Evolutionary conservation across 2,113 vertebrate genomes (phyloP).

Genomic region (Rallus limicola): DNA sequence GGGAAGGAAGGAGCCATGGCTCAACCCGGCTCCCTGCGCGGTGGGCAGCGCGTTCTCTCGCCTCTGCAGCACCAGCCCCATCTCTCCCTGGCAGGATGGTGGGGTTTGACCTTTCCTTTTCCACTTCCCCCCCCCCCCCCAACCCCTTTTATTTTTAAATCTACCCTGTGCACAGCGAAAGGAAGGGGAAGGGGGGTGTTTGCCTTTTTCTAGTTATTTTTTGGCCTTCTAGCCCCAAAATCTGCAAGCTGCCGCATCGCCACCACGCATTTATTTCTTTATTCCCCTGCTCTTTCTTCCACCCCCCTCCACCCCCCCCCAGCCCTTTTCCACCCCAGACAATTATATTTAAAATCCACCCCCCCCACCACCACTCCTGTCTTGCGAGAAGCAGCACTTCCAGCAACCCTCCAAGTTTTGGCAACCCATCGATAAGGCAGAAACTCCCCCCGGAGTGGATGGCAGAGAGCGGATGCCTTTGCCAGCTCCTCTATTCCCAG

Average conservation of each 20-base stretch:
- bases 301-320: no score
- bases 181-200: not conserved
- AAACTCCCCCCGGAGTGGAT: not conserved
- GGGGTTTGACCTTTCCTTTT: not conserved
- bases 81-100: not conserved
- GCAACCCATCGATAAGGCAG: not conserved
- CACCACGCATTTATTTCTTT: not conserved
- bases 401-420: not conserved
- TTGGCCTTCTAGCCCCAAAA: not conserved
- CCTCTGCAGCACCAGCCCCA: not conserved
- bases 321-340: not conserved
- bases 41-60: not conserved
- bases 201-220: not conserved
- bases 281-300: not conserved
- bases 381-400: not conserved
- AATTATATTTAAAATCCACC: not conserved
- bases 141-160: not conserved
- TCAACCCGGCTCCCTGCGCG: not conserved
- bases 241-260: not conserved
- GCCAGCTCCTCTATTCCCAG: constrained; percentile 1
- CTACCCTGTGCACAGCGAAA: not conserved
- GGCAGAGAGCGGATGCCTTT: not conserved
- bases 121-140: not conserved
- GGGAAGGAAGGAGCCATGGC: not conserved
- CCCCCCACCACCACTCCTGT: no score